Percentiles rank a stretch among this genome's conserved stretches.
Conservation (phyloP, 2,113 vertebrate genomes). For the Greenwoodochromis staneri region DNA sequence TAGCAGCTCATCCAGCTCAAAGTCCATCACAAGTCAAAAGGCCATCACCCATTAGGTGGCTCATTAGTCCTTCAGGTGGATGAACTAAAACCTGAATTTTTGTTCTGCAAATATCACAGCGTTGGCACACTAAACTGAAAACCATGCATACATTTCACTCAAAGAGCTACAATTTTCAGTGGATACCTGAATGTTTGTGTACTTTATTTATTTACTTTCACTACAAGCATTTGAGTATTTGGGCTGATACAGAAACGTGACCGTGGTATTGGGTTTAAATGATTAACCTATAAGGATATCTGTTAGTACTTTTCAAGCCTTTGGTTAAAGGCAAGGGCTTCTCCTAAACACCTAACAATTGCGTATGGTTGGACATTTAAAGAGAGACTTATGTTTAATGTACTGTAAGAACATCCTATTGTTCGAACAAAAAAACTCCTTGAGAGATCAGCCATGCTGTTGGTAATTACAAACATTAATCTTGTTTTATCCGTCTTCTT, state of each 20-base stretch:
- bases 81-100: neutral
- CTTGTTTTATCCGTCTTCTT: constrained; percentile 56
- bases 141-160: neutral
- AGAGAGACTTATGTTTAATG: neutral
- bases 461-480: constrained; percentile 70
- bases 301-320: neutral
- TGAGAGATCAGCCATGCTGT: constrained; percentile 43
- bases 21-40: neutral
- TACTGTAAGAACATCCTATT: neutral
- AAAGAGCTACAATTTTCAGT: rapidly evolving
- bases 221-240: neutral
- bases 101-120: neutral
- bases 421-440: constrained; percentile 11
- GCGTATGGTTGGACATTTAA: neutral
- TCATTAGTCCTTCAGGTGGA: neutral
- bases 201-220: neutral
- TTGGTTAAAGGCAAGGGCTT: neutral
- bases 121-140: neutral
- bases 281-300: constrained; percentile 12
- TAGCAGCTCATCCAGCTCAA: neutral
- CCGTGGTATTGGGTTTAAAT: constrained; percentile 31
- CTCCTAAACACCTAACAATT: neutral
- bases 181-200: neutral
- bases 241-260: neutral
- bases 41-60: neutral